Base-by-base conservation (phyloP, 2,888 invertebrate genomes). In the Eristalinus aeneus region DNA sequence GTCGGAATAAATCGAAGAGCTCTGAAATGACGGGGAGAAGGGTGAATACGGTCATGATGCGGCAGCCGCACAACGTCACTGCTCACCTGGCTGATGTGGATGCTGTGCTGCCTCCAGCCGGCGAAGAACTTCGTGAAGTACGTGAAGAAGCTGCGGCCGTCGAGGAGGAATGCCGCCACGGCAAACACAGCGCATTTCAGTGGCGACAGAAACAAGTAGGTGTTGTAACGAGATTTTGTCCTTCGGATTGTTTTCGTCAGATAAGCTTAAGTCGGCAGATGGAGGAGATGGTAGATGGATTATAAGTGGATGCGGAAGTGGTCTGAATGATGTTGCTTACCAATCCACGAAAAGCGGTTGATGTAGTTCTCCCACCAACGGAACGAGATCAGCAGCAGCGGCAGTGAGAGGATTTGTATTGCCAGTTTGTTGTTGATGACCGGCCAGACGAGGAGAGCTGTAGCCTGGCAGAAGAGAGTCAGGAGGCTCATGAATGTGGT, bases 331-430 rank as follows among this genome's bases (percentile, higher is more conserved):
- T 16, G 9, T 56, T 12, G 0, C 86, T 91, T 88, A 91, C 92
- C 90, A 61, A 90, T 88, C 27, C 88, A 89, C 34, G 89, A 88
- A 80, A 90, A 89, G 9, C 89, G 90, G 23, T 94, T 94, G 5
- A 96, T 94, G 91, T 94, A 97, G 91, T 97, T 97, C 91, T 96
- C 96, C 97, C 97, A 97, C 97, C 97, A 97, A 23, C 96, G 95
- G 61, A 95, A 93, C 0, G 97, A 97, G 73, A 95, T 94, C 31
- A 97, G 93, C 34, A 96, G 89, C 68, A 96, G 93, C 2, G 96
- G 94, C 3, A 95, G 88, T 0, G 96, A 95, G 73, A 91, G 87
- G 12, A 94, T 90, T 94, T 95, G 96, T 10, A 95, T 90, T 1
- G 92, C 90, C 0, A 91, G 88, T 65, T 93, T 92, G 1, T 93